Percentiles rank a stretch among this genome's conserved stretches.
Evolutionary conservation across 1,140 invertebrate genomes (phyloP).

Genomic region (Achroia grisella): DNA sequence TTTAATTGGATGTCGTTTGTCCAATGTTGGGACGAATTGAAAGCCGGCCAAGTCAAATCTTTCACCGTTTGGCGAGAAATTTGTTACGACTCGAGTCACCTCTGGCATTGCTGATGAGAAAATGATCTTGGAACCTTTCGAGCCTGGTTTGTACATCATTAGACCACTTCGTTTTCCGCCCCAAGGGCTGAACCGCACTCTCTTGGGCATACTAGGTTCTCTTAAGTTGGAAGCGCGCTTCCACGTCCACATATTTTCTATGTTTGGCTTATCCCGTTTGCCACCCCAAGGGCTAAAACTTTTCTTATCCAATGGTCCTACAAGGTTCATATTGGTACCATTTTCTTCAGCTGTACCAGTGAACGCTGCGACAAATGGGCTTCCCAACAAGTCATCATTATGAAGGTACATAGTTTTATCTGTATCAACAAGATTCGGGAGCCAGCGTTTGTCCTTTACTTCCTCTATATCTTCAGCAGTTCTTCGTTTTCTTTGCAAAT

Average conservation of each 20-base stretch:
- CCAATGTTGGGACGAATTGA: conserved; percentile 38
- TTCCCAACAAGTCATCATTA: conserved; percentile 15
- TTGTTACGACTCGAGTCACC: conserved; percentile 48
- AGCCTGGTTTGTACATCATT: conserved; percentile 51
- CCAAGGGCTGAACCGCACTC: conserved; percentile 62
- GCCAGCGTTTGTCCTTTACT: conserved; percentile 24
- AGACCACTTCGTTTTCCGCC: conserved; percentile 58
- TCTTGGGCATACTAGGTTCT: conserved; percentile 63
- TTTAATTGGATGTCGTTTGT: conserved; percentile 51
- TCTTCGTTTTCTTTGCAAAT: conserved; percentile 33
- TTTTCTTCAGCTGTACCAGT: conserved; percentile 25
- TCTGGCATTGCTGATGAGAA: conserved; percentile 51
- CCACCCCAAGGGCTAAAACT: conserved; percentile 66
- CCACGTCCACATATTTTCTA: conserved; percentile 58
- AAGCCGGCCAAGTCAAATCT: conserved; percentile 36
- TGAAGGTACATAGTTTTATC: conserved; percentile 33
- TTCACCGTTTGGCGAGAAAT: conserved; percentile 35
- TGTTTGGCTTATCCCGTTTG: conserved; percentile 33
- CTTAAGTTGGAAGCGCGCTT: conserved; percentile 34
- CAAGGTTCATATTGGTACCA: conserved; percentile 18
- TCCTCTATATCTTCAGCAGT: conserved; percentile 26
- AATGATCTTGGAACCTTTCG: conserved; percentile 43
- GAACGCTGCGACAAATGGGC: conserved; percentile 21
- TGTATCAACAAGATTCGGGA: conserved; percentile 31
- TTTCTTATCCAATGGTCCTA: conserved; percentile 34